Evolutionary conservation across 1,140 invertebrate genomes (phyloP), one percentile per base, ranked within the genome.

Genomic region (Ceratosolen fusciceps): DNA sequence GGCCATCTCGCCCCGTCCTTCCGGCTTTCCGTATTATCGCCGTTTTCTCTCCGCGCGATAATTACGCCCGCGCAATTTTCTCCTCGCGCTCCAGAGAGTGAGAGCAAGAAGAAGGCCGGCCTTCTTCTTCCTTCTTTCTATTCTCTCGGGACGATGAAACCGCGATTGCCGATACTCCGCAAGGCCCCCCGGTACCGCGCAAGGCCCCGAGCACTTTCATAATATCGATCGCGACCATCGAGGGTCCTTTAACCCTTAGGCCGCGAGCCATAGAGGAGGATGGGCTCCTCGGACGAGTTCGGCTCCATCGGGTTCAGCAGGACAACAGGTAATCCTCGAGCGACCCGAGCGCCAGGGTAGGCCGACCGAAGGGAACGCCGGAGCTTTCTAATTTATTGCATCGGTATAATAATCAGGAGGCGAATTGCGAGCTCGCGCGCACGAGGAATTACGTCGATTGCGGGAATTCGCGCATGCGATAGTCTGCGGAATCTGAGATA

Each of bases 371-470:
- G 47, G 21, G 12, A 1, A 16, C 12, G 7, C 60, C 29, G 43
- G 14, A 24, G 37, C 77, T 79, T 79, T 79, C 77, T 79, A 79
- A 79, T 79, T 79, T 79, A 79, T 79, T 79, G 71, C 71, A 79
- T 74, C 56, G 58, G 37, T 47, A 58, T 70, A 8, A 31, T 24
- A 1, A 58, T 47, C 21, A 16, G 16, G 16, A 8, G 49, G 31
- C 19, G 26, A 67, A 54, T 73, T 73, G 39, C 58, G 68, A 60
- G 43, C 34, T 26, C 52, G 26, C 37, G 49, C 76, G 34, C 76
- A 54, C 56, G 56, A 8, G 68, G 74, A 77, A 78, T 79, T 79
- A 79, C 70, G 71, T 79, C 71, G 77, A 79, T 73, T 79, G 58
- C 77, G 77, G 43, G 77, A 67, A 67, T 78, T 21, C 68, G 62